phyloP scores from a whole-genome alignment of 2,113 vertebrate genomes.

The Chionomys nivalis region DNA sequence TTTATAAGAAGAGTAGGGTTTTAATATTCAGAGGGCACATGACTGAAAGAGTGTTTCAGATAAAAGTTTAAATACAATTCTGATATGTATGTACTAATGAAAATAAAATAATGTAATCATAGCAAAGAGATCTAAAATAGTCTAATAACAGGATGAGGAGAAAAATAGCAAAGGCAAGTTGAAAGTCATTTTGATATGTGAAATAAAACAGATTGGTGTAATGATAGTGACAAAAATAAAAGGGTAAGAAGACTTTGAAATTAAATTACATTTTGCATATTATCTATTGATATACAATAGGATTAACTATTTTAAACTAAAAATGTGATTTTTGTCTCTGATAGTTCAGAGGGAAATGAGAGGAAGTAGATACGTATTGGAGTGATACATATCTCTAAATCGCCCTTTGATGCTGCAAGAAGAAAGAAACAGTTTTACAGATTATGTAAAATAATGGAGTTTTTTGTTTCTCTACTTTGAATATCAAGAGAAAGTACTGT shows the following conservation, averaged over 20 bases:
- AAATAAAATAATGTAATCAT: constrained; percentile 29
- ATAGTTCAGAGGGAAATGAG: neutral
- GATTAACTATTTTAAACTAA: constrained; percentile 18
- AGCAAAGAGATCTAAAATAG: constrained; percentile 17
- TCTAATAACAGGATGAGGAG: constrained; percentile 11
- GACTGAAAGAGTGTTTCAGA: constrained; percentile 16
- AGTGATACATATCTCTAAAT: neutral
- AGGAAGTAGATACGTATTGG: neutral
- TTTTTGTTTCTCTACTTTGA: neutral
- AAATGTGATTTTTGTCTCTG: neutral
- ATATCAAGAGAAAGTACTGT: neutral
- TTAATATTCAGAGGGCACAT: neutral
- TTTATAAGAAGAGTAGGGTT: neutral
- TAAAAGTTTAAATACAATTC: constrained; percentile 35
- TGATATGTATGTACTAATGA: neutral
- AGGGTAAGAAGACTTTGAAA: neutral
- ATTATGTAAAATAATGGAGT: neutral
- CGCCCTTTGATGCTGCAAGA: neutral
- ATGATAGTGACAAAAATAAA: neutral
- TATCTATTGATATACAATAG: constrained; percentile 13
- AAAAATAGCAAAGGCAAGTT: constrained; percentile 37
- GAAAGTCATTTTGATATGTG: constrained; percentile 37
- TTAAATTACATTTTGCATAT: constrained; percentile 13
- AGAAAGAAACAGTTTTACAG: neutral
- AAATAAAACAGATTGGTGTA: constrained; percentile 6